A percentile compares a stretch with the other conserved stretches of the same genome.
Conservation (phyloP, 2,797 vertebrate species). For the Crax fasciolata region DNA sequence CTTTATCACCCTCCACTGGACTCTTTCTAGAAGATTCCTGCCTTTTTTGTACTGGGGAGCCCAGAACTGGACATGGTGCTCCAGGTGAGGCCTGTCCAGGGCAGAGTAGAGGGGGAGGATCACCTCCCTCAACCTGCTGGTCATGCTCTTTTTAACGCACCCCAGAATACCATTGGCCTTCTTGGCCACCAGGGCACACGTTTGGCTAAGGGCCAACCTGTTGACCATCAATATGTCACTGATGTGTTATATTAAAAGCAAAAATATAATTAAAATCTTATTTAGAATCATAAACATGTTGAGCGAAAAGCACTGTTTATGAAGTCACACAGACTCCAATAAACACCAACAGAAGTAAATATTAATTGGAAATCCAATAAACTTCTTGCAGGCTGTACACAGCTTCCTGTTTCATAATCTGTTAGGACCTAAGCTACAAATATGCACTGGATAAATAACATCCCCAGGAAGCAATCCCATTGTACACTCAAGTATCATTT, state of each 20-base stretch:
- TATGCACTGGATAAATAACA: neutral
- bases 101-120: too few relatives aligned
- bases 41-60: too few relatives aligned
- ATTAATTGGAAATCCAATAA: constrained; percentile 18
- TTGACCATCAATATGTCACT: neutral
- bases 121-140: too few relatives aligned
- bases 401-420: neutral
- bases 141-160: too few relatives aligned
- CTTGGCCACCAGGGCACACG: too few relatives aligned
- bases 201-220: too few relatives aligned
- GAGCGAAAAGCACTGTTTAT: constrained; percentile 13
- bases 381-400: neutral
- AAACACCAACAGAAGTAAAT: constrained; percentile 40
- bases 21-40: too few relatives aligned
- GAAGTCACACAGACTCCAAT: neutral
- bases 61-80: too few relatives aligned
- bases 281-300: constrained; percentile 30
- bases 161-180: too few relatives aligned
- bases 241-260: constrained; percentile 43
- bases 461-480: neutral
- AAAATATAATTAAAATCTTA: constrained; percentile 15
- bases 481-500: neutral
- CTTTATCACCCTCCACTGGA: too few relatives aligned
- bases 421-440: neutral
- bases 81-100: too few relatives aligned